These are phyloP conservation scores for Eilema sororculum DNA, from an alignment of 2,888 invertebrate genomes.

Conservation along the genomic window DNA sequence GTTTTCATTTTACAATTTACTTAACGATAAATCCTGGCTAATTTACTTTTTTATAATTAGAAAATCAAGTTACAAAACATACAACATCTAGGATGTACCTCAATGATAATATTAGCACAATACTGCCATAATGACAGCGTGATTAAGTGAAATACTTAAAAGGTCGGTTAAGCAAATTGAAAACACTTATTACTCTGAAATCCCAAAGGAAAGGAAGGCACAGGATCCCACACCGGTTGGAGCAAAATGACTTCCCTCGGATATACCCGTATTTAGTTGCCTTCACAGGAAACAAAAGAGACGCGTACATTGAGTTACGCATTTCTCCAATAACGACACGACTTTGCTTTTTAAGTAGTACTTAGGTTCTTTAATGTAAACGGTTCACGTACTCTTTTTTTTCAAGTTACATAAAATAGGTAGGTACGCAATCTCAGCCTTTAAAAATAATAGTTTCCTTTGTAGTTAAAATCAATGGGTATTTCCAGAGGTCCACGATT, in stretches of 20 bases:
- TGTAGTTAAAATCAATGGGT: no score
- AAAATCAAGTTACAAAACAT: background rate
- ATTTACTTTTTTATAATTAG: no score
- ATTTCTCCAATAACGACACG: conserved; percentile 20
- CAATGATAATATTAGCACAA: background rate
- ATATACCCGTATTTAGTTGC: conserved; percentile 42
- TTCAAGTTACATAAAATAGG: background rate
- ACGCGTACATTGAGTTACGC: conserved; percentile 31
- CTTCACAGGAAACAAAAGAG: conserved; percentile 41
- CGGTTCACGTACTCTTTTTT: background rate
- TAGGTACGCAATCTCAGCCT: no score
- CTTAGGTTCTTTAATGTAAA: background rate
- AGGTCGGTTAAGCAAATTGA: conserved; percentile 42
- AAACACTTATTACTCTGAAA: conserved; percentile 43
- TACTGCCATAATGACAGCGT: conserved; percentile 29
- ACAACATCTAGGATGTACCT: background rate
- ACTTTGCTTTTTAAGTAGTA: background rate
- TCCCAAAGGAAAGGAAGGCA: conserved; percentile 36
- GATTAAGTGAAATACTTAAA: conserved; percentile 37
- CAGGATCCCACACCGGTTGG: conserved; percentile 24
- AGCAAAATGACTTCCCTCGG: conserved; percentile 42
- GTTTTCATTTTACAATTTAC: no score
- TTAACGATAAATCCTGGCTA: no score
- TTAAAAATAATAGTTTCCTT: no score
- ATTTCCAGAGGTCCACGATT: no score